Evolutionary conservation across 2,888 invertebrate genomes (phyloP), one percentile per base, ranked within the genome.

Genomic region (Erebia ligea): DNA sequence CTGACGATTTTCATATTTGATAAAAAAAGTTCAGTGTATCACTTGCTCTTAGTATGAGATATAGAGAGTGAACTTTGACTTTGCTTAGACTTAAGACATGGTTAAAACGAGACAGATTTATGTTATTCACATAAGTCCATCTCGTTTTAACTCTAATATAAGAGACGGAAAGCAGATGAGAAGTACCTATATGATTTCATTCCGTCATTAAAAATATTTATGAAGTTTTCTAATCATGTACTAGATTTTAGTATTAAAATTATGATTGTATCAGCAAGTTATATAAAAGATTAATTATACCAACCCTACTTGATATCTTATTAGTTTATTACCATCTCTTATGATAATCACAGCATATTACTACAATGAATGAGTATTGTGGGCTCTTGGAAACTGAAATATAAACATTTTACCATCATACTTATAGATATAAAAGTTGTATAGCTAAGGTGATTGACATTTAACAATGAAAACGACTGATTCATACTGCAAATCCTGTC

Each of bases 391-490:
- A 19, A 19, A 61, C 45, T 21, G 21, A 21, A 21, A 48, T 21
- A 8, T 45, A 45, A 10, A 19, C 56, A 57, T 25, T 57, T 11
- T 48, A 62, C 15, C 45, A 42, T 62, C 45, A 21, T 8, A 21
- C 34, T 25, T 48, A 48, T 25, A 48, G 62, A 62, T 48, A 15
- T 48, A 48, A 62, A 13, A 34, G 19, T 48, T 64, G 25, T 34
- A 52, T 64, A 45, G 50, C 11, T 10, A 52, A 42, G 42, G 54
- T 54, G 56, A 65, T 42, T 65, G 65, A 69, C 69, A 69, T 69
- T 65, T 52, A 69, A 65, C 57, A 69, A 65, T 65, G 65, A 56
- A 58, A 64, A 34, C 45, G 45, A 64, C 15, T 58, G 67, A 70
- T 65, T 68, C 65, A 59, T 68, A 56, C 42, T 48, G 59, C 25